Conservation (phyloP, 2,888 invertebrate genomes). For the Dicyrtomina minuta region DNA sequence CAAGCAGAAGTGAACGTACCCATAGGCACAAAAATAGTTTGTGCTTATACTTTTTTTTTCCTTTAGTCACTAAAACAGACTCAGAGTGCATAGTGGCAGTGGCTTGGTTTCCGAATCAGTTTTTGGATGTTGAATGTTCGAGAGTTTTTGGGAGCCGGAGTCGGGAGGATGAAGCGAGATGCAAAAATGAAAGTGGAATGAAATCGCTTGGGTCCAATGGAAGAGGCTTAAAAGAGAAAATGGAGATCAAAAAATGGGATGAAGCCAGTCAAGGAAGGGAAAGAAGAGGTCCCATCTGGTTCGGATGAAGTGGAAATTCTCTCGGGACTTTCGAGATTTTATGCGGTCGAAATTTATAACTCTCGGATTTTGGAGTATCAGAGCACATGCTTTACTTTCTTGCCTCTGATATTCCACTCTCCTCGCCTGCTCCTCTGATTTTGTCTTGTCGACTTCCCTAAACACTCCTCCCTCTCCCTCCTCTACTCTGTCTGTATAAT, state of each 20-base stretch:
- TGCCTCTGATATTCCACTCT: conserved; percentile 36
- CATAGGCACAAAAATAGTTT: no score
- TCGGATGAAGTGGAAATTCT: conserved; percentile 53
- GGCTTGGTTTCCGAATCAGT: no score
- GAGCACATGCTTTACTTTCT: conserved; percentile 30
- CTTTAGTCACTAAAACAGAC: no score
- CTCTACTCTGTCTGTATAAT: not conserved
- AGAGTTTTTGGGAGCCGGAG: not conserved
- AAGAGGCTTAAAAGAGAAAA: conserved; percentile 41
- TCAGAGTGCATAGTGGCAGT: no score
- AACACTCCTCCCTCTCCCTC: conserved; percentile 13
- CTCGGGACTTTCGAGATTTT: conserved; percentile 50
- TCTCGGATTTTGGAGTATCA: conserved; percentile 51
- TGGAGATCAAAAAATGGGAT: conserved; percentile 45
- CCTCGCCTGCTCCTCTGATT: not conserved
- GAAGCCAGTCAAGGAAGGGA: conserved; percentile 23
- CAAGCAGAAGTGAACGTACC: no score
- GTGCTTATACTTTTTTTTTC: no score
- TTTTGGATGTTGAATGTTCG: no score
- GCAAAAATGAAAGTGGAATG: conserved; percentile 38
- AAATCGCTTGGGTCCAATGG: conserved; percentile 41
- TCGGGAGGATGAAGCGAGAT: conserved; percentile 23
- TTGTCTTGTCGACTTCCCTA: conserved; percentile 4
- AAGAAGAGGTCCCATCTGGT: conserved; percentile 50
- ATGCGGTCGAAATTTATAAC: conserved; percentile 54